Conservation (phyloP, 2,888 invertebrate species). For the Drosophila setosimentum region DNA sequence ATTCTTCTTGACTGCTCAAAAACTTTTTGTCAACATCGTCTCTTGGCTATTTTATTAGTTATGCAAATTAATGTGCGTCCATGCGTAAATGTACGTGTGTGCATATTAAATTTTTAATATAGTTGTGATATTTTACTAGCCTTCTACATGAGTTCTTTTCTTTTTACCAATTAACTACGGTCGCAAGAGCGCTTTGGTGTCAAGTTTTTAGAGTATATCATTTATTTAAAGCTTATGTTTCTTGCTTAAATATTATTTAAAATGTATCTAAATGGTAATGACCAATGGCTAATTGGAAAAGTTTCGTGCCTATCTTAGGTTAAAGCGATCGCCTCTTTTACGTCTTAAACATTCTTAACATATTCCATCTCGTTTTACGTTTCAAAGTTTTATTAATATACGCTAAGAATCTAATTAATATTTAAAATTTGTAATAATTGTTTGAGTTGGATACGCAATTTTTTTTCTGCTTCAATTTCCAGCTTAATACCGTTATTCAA, state of each 20-base stretch:
- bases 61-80: slow-evolving; percentile 79
- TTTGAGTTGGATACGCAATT: not conserved
- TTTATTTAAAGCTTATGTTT: not conserved
- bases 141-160: slow-evolving; percentile 4
- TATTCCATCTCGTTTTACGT: too few species aligned
- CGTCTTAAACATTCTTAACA: too few species aligned
- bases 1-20: slow-evolving; percentile 38
- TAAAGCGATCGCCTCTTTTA: not conserved
- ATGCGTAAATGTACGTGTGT: slow-evolving; percentile 66
- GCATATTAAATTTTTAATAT: slow-evolving; percentile 69
- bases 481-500: not conserved
- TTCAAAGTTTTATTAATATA: not conserved
- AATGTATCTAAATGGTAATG: not conserved
- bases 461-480: not conserved
- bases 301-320: slow-evolving; percentile 20
- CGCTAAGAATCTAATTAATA: not conserved
- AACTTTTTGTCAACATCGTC: slow-evolving; percentile 43
- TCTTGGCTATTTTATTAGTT: slow-evolving; percentile 67
- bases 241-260: slow-evolving; percentile 4
- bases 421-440: not conserved
- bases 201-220: not conserved
- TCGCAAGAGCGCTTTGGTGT: slow-evolving; percentile 2
- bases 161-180: slow-evolving; percentile 6
- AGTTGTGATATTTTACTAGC: not conserved
- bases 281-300: slow-evolving; percentile 48